Base-by-base conservation (phyloP, 2,888 invertebrate species). In the Caenorhabditis sp. region DNA sequence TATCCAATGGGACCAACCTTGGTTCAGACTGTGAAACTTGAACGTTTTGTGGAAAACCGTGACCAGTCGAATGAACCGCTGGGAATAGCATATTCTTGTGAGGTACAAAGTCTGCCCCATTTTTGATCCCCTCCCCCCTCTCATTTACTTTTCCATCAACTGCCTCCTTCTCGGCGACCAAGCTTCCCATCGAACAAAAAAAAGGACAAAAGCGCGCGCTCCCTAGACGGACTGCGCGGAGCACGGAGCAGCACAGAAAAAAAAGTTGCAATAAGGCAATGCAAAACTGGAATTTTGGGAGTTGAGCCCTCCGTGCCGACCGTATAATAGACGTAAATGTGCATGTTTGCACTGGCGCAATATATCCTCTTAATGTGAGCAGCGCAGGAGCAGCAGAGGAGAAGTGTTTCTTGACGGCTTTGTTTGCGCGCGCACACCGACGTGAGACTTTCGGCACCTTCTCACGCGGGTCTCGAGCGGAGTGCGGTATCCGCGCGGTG, bases 271-370 rank as follows among this genome's bases (percentile, higher is more conserved):
- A 72, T 27, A 41, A 37, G 27, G 22, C 24, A 30, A 59, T 20
- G 17, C 46, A 53, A 72, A 72, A 72, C 72, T 72, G 72, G 72
- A 72, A 72, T 72, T 35, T 26, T 37, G 32, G 26, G 45, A n/a
- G n/a, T n/a, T n/a, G n/a, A n/a, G n/a, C n/a, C n/a, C n/a, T n/a
- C n/a, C 41, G 22, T 39, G 9, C 37, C 26, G 53, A 62, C 71
- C 56, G 62, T 56, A 62, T 62, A 62, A 72, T 62, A 61, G 63
- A 72, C 72, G 72, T 72, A 63, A 72, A 72, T 72, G 71, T 52
- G 61, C 41, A 58, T 72, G 63, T 72, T 72, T 72, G 72, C 72
- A 58, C 56, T 63, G 63, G 63, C 63, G 72, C 63, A 72, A 72
- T 72, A 63, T 63, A 63, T 63, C 63, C 72, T 72, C 72, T 72